phyloP scores from a whole-genome alignment of 1,140 invertebrate genomes.

The Saxidomus purpurata region DNA sequence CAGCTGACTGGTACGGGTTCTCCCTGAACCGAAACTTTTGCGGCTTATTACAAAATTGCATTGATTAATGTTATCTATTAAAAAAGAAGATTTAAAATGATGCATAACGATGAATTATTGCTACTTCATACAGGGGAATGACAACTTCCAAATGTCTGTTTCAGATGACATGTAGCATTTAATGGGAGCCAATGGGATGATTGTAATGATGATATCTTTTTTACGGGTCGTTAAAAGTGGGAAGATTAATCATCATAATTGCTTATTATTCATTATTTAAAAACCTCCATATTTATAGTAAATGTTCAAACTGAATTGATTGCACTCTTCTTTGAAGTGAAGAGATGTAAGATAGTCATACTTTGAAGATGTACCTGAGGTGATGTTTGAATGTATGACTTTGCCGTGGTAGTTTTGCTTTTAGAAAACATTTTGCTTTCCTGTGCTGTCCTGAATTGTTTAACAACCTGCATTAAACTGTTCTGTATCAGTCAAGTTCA shows the following conservation, averaged over 20 bases:
- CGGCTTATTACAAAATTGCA: no score
- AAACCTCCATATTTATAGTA: neutral
- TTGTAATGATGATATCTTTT: constrained; percentile 17
- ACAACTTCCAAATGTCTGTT: constrained; percentile 15
- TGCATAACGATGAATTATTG: no score
- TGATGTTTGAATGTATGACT: no score
- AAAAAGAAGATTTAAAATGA: no score
- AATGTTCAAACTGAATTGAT: neutral
- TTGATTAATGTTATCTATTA: neutral
- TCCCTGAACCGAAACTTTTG: no score
- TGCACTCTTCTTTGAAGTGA: neutral
- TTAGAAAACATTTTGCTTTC: no score
- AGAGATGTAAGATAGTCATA: neutral
- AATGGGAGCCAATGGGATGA: neutral
- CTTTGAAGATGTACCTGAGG: neutral
- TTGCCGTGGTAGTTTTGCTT: no score
- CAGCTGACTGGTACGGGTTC: no score
- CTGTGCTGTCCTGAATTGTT: no score
- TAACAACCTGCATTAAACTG: no score
- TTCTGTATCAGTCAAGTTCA: no score
- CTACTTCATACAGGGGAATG: neutral
- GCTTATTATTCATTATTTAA: neutral
- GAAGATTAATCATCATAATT: neutral
- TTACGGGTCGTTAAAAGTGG: neutral
- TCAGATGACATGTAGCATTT: neutral